phyloP scores from a whole-genome alignment of 2,888 invertebrate species.

The Pandemis cinnamomeana region DNA sequence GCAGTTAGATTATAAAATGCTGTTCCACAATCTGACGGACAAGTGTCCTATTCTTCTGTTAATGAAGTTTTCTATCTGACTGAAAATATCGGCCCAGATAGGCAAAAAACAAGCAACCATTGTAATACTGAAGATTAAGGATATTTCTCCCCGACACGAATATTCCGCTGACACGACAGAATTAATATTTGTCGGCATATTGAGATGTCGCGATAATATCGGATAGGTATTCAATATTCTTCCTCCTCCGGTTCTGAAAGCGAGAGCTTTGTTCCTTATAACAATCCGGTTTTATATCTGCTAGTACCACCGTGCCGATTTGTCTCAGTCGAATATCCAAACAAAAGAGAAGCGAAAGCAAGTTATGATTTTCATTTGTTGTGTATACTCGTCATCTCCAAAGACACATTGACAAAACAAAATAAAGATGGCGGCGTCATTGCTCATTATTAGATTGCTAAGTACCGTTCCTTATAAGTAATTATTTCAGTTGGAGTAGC shows the following conservation, averaged over 20 bases:
- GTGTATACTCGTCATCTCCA: too few species aligned
- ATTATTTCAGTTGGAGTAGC: too few species aligned
- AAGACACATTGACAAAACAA: too few species aligned
- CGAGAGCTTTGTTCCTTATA: neutral
- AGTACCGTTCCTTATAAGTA: too few species aligned
- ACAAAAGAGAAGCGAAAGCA: neutral
- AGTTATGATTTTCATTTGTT: too few species aligned
- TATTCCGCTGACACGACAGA: neutral
- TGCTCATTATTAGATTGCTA: too few species aligned
- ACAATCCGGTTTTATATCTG: neutral
- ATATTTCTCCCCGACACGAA: neutral
- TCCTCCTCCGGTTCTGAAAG: neutral
- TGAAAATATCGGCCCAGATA: too few species aligned
- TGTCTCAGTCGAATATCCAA: neutral
- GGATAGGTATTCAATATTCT: neutral
- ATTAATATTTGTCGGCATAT: conserved; percentile 3
- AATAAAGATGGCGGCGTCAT: too few species aligned
- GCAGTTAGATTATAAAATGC: too few species aligned
- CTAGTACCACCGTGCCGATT: neutral
- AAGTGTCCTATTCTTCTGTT: too few species aligned
- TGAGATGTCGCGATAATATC: neutral
- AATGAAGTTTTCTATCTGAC: too few species aligned
- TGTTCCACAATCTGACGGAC: too few species aligned
- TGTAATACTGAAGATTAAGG: neutral
- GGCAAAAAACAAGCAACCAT: neutral